Base-by-base conservation (phyloP, 2,797 vertebrate genomes). In the Catharus ustulatus region DNA sequence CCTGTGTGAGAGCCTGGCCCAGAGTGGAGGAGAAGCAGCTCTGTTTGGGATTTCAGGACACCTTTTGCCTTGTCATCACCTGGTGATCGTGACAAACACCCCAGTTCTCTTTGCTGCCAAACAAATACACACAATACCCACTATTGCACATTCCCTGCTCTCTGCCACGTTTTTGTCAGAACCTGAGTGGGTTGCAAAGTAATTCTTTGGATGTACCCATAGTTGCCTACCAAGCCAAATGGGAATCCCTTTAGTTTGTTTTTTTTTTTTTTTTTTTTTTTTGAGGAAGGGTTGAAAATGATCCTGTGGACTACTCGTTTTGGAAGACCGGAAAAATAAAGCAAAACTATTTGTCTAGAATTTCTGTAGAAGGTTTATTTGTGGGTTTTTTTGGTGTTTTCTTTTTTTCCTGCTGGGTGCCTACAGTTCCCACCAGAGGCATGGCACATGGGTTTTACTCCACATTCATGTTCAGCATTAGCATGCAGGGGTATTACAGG, bases 31-130 rank as follows among this genome's bases (percentile, higher is more conserved):
- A 88, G 76, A 61, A 91, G 43, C 85, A 93, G 74, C 46, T 86
- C 62, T 81, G 40, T n/a, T 90, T 13, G 51, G 89, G 51, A 20
- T 93, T 88, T 86, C 83, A 78, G 89, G 69, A 43, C 46, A 20
- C 54, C 29, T 93, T 81, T 92, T 92, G 76, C 66, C 43, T 94
- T 88, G 73, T 59, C 76, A 78, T 68, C 68, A 68, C 59, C 49
- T 75, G 86, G 26, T 84, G 73, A 88, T 11, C 48, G 32, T 3
- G 6, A 48, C 22, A 29, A 96, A 76, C 87, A 81, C 66, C 51
- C 74, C 49, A 1, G 0, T 43, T 32, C 34, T 46, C 80, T 59
- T 68, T 72, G 48, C 51, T 59, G 66, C 73, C 85, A 81, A 62
- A 32, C 6, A 4, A 45, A 40, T 42, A 22, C 24, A 48, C 20